Conservation (phyloP, 2,888 invertebrate genomes). For the Pseudanteris insignis region DNA sequence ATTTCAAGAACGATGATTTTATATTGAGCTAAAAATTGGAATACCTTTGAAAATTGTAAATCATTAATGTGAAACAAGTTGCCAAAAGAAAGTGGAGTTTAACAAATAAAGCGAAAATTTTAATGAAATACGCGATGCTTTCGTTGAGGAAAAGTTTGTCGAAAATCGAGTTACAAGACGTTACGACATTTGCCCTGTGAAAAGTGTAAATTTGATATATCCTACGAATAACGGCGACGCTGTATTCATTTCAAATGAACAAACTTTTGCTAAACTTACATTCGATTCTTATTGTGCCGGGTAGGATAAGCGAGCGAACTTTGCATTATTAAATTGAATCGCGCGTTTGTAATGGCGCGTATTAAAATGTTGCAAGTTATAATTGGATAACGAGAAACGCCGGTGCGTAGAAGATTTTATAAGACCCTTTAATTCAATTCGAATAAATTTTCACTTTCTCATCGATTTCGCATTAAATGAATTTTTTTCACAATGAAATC, state of each 20-base stretch:
- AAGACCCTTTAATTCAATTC: too few species aligned
- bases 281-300: slow-evolving; percentile 32
- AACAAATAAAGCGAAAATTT: too few species aligned
- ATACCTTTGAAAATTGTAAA: background rate
- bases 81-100: too few species aligned
- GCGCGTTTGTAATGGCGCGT: slow-evolving; percentile 11
- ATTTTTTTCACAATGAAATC: too few species aligned
- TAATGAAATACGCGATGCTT: background rate
- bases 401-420: too few species aligned
- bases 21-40: too few species aligned
- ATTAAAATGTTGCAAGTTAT: slow-evolving; percentile 35
- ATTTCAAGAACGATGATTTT: too few species aligned
- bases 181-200: background rate
- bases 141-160: slow-evolving; percentile 20
- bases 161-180: slow-evolving; percentile 16
- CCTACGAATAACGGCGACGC: slow-evolving; percentile 16
- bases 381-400: slow-evolving; percentile 17
- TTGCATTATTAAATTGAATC: slow-evolving; percentile 31
- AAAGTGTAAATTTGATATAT: slow-evolving; percentile 25
- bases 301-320: slow-evolving; percentile 4
- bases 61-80: too few species aligned
- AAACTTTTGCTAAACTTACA: slow-evolving; percentile 32
- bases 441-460: too few species aligned
- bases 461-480: too few species aligned
- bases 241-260: slow-evolving; percentile 34